Base-by-base conservation (phyloP, 1,140 invertebrate species). In the Drosophila neocordata region DNA sequence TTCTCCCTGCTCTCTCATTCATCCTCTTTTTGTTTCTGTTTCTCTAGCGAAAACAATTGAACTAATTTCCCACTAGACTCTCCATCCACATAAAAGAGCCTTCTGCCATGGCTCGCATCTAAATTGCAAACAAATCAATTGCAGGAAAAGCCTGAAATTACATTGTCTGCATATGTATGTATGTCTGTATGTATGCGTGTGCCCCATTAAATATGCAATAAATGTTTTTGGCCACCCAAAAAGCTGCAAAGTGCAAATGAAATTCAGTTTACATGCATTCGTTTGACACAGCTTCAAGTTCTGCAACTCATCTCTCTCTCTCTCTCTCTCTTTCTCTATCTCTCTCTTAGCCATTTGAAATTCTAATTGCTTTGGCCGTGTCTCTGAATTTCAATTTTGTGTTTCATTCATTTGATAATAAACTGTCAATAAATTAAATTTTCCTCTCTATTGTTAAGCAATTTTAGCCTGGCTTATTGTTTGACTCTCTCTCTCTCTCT, bases 161-260 rank as follows among this genome's bases (percentile, higher is more conserved):
- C 69, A 64, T 73, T 73, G 73, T 74, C 73, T 76, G 73, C 76
- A 67, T 65, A 48, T 48, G 41, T 48, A n/a, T 18, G 41, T 4
- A 9, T 48, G 15, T 41, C 1, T 18, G 41, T 18, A 13, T 18
- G 15, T 44, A 6, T 44, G 41, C 2, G 41, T 48, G 6, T 15
- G 18, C 75, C 69, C 70, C 83, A 88, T 88, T 73, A 88, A 88
- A 83, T 88, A 88, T 88, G 83, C 83, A 88, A 88, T 79, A 82
- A 87, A 85, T 48, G 41, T 48, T 44, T 44, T 85, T 87, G 22
- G 80, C 60, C 61, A 3, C 44, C 15, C 44, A 51, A 51, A 48
- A 63, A 12, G 60, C 77, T 76, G 72, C 63, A 77, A 76, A 77
- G 68, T 77, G 72, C 22, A 89, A 83, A 73, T 77, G 62, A 72